Conservation (phyloP, 1,140 invertebrate genomes). For the Harpegnathos saltator region DNA sequence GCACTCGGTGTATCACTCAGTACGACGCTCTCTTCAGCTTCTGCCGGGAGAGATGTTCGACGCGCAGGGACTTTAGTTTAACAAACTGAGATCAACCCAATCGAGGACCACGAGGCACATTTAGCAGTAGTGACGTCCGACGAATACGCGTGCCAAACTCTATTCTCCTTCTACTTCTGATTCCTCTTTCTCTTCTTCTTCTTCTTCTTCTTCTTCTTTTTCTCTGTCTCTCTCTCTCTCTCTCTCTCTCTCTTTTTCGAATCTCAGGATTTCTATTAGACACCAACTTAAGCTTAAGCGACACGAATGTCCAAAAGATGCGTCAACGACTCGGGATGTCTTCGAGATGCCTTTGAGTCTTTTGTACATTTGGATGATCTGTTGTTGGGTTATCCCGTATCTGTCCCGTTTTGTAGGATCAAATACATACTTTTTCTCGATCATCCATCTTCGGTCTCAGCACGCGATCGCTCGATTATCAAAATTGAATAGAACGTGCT, state of each 20-base stretch:
- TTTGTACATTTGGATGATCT: neutral
- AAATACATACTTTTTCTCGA: neutral
- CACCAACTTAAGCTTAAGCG: neutral
- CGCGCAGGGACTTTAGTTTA: conserved; percentile 5
- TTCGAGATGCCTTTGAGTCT: neutral
- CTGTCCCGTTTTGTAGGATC: too few relatives aligned
- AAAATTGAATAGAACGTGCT: neutral
- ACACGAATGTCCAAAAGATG: neutral
- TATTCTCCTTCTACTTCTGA: neutral
- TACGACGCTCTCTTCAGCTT: neutral
- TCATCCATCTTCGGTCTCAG: neutral
- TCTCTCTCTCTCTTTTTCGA: neutral
- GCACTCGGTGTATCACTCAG: neutral
- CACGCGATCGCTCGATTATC: neutral
- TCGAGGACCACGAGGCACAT: conserved; percentile 38
- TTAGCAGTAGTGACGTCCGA: conserved; percentile 1
- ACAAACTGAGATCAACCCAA: conserved; percentile 26
- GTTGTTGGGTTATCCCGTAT: neutral
- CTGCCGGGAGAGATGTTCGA: conserved; percentile 5
- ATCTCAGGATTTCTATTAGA: neutral
- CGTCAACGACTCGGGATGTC: neutral
- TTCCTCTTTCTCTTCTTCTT: neutral
- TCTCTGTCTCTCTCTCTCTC: conserved; percentile 1
- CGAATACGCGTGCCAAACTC: conserved; percentile 45
- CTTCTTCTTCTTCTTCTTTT: neutral